Evolutionary conservation across 1,140 invertebrate genomes (phyloP), one percentile per base, ranked within the genome.

Genomic region (Lamellibrachia luymesi): DNA sequence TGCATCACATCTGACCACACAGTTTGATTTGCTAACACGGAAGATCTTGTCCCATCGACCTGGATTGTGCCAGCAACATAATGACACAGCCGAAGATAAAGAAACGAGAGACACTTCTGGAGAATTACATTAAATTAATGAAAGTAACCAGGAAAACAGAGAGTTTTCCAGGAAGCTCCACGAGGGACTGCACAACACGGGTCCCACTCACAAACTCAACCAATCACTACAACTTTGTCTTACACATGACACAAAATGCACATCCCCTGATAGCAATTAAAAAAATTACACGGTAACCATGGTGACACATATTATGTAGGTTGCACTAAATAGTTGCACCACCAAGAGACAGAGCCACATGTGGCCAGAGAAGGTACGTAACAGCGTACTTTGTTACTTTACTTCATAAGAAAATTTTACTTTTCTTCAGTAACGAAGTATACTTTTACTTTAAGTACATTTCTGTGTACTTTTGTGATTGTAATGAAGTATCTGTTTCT

Each of bases 281-380:
- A 80, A 80, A 80, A 80, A 80, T 80, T 80, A 80, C 64, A 80
- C 64, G 13, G 64, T 80, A 80, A 80, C 64, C 64, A 80, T 80
- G 13, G 17, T 22, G 17, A 80, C 64, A 80, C 6, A 22, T 10
- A 80, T 10, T 80, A 80, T 17, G 13, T 80, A 2, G 64, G 13
- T 22, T 80, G 64, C 13, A 80, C 64, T 10, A 80, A 80, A 80
- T 80, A 22, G 64, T 17, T 80, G 64, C 13, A 80, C 13, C 64
- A 80, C 13, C 64, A 80, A 4, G 13, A 17, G 64, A 80, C 64
- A 22, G 64, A 22, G 13, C 64, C 1, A 80, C 13, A 80, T 8
- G 25, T 22, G 64, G 64, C 64, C 13, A 80, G 4, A 80, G 13
- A 80, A 17, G 38, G 38, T 38, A 38, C 52, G 1, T 13, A 56